These are phyloP conservation scores for Xestia rhomboidea DNA, from an alignment of 2,888 invertebrate species.

Conservation along the genomic window DNA sequence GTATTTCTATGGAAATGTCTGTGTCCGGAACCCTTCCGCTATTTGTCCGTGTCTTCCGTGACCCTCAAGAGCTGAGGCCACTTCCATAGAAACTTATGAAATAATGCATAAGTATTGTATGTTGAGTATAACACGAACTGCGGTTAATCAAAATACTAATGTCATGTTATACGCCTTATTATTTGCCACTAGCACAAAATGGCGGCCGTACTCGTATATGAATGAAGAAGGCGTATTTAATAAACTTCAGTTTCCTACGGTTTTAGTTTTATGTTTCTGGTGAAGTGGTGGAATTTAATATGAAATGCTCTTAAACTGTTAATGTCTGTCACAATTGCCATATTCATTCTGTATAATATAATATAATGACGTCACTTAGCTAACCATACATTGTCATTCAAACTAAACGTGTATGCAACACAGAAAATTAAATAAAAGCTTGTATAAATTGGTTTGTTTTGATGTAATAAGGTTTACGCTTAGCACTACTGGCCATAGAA, in stretches of 20 bases:
- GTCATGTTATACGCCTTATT: slow-evolving; percentile 62
- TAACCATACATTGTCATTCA: too few relatives aligned
- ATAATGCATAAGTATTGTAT: slow-evolving; percentile 48
- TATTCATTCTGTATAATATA: background rate
- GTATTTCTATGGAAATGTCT: background rate
- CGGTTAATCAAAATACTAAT: slow-evolving; percentile 70
- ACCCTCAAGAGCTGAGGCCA: slow-evolving; percentile 3
- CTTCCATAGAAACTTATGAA: slow-evolving; percentile 51
- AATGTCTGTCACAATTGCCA: background rate
- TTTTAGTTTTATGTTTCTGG: slow-evolving; percentile 28
- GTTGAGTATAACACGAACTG: slow-evolving; percentile 57
- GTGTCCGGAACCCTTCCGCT: too few relatives aligned
- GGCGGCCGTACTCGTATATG: slow-evolving; percentile 6
- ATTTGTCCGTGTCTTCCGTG: background rate
- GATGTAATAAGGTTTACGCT: too few relatives aligned
- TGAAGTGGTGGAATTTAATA: slow-evolving; percentile 36
- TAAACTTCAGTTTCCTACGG: slow-evolving; percentile 9
- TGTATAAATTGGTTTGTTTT: too few relatives aligned
- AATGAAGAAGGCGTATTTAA: slow-evolving; percentile 33
- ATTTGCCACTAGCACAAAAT: slow-evolving; percentile 55
- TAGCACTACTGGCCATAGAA: too few relatives aligned
- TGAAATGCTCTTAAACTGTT: background rate
- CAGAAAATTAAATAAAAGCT: too few relatives aligned
- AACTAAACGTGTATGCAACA: too few relatives aligned
- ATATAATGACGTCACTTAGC: too few relatives aligned